Evolutionary conservation across 30 jellyfish, hydroid and myxozoan species (phyloP).

Genomic region (Hydractinia symbiolongicarpus): DNA sequence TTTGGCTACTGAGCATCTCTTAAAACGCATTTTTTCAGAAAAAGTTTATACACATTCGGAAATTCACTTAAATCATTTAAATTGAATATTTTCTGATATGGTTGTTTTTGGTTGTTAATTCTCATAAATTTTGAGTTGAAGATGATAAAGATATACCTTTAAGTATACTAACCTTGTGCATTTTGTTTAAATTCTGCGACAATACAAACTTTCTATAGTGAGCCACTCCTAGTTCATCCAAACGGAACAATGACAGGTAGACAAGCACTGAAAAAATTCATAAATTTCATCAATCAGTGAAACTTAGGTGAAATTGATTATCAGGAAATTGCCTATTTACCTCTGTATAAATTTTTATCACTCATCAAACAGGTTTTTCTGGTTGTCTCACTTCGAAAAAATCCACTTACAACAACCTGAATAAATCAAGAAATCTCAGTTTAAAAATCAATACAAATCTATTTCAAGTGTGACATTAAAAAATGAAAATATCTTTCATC

Average conservation of each 20-base stretch:
- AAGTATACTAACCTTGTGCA: constrained; percentile 38
- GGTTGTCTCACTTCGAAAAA: constrained; percentile 34
- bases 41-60: too few relatives aligned
- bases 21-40: too few relatives aligned
- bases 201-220: constrained; percentile 60
- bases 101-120: too few relatives aligned
- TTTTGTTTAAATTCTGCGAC: constrained; percentile 52
- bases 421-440: not conserved
- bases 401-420: constrained; percentile 43
- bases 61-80: too few relatives aligned
- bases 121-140: not conserved
- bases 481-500: too few relatives aligned
- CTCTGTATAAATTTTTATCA: constrained; percentile 32
- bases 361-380: constrained; percentile 40
- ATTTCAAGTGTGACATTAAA: too few relatives aligned
- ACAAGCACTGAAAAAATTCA: constrained; percentile 37
- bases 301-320: not conserved
- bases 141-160: constrained; percentile 15
- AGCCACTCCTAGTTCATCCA: constrained; percentile 68
- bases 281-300: not conserved
- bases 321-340: not conserved
- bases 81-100: too few relatives aligned
- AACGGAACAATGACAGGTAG: constrained; percentile 60
- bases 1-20: too few relatives aligned
- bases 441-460: too few relatives aligned